A percentile compares a stretch with the other conserved stretches of the same genome.
Conservation (phyloP, 2,888 invertebrate genomes). For the Cactoblastis cactorum region DNA sequence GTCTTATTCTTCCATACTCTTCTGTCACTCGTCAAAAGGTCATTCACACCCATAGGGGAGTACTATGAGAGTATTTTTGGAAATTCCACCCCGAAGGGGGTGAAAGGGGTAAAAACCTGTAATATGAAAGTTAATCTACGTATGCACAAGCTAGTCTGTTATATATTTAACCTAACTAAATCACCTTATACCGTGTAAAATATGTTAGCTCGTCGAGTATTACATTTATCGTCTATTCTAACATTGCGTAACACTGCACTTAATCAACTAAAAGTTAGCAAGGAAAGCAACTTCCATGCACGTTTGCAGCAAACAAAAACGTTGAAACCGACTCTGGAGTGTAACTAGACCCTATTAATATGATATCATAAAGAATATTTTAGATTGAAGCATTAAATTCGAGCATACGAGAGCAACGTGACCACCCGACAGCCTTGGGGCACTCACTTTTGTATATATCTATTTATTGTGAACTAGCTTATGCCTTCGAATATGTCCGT, state of each 20-base stretch:
- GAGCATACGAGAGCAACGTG: constrained; percentile 40
- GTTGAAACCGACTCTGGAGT: not conserved
- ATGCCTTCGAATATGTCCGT: too few species aligned
- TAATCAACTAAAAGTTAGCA: constrained; percentile 8
- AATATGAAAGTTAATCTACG: too few species aligned
- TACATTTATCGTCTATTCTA: not conserved
- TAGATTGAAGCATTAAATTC: constrained; percentile 38
- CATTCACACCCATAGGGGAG: too few species aligned
- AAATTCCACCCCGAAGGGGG: too few species aligned
- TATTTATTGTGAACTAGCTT: constrained; percentile 15
- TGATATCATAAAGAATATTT: constrained; percentile 24
- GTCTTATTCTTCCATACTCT: too few species aligned
- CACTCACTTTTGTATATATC: constrained; percentile 55
- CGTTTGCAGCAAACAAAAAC: constrained; percentile 6
- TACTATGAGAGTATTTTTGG: too few species aligned
- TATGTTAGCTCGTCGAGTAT: too few species aligned
- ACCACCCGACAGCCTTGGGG: constrained; percentile 55
- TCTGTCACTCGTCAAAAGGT: too few species aligned
- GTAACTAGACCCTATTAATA: constrained; percentile 8
- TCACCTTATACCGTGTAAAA: too few species aligned
- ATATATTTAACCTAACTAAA: not conserved
- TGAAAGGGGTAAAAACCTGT: too few species aligned
- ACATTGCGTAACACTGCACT: constrained; percentile 5
- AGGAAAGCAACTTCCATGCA: constrained; percentile 10
- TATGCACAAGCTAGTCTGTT: too few species aligned